Evolutionary conservation across 2,888 invertebrate species (phyloP).

Genomic region (Amiota mariae): DNA sequence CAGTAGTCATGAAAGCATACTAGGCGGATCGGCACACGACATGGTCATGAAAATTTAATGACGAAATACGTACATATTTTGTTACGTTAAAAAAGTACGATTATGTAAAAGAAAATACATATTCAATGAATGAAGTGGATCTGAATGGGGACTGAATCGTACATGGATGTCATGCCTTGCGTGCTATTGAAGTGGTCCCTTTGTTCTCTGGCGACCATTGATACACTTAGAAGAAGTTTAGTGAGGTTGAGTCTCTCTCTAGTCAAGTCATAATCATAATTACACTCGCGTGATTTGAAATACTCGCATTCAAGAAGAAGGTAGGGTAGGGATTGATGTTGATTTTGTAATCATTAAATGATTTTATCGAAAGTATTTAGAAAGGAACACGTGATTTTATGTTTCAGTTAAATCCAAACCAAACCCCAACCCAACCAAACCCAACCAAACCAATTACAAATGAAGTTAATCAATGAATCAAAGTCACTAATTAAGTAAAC

Average conservation of each 20-base stretch:
- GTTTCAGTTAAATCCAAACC: too few species aligned
- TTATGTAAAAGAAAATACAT: too few species aligned
- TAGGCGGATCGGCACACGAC: constrained; percentile 46
- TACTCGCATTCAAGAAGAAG: background rate
- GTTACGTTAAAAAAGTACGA: background rate
- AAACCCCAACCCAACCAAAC: too few species aligned
- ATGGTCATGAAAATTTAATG: constrained; percentile 72
- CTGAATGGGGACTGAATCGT: background rate
- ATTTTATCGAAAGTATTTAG: too few species aligned
- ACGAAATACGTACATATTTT: constrained; percentile 51
- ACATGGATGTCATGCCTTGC: constrained; percentile 40
- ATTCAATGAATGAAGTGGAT: too few species aligned
- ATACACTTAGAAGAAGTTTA: background rate
- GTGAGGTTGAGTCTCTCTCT: background rate
- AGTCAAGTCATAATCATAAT: constrained; percentile 57
- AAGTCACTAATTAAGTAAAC: too few species aligned
- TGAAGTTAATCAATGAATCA: too few species aligned
- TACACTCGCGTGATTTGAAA: constrained; percentile 38
- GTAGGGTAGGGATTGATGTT: too few species aligned
- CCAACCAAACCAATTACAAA: too few species aligned
- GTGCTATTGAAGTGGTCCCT: constrained; percentile 51
- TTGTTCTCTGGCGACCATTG: background rate
- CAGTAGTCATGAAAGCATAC: constrained; percentile 36
- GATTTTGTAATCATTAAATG: too few species aligned
- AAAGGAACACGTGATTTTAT: too few species aligned